phyloP scores from a whole-genome alignment of 1,140 invertebrate genomes.

The Sipha flava region DNA sequence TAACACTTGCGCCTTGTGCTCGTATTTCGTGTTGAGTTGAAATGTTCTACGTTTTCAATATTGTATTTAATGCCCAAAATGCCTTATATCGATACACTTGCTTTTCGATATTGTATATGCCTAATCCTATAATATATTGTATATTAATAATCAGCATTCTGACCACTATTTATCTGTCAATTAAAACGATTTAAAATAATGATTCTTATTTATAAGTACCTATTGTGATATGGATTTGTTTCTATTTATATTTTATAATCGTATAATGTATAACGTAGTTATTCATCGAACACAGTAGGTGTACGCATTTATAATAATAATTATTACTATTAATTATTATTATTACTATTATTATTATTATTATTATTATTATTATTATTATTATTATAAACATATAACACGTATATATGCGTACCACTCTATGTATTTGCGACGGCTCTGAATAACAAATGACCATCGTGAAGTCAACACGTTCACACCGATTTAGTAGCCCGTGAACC shows the following conservation, averaged over 20 bases:
- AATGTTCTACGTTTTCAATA: too few species aligned
- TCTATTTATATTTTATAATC: conserved; percentile 16
- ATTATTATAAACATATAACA: neutral
- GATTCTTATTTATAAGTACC: conserved; percentile 24
- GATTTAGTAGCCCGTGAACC: neutral
- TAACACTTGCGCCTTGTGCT: too few species aligned
- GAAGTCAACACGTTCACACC: neutral
- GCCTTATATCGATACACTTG: too few species aligned
- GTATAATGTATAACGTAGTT: neutral
- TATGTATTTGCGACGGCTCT: neutral
- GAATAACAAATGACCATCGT: neutral
- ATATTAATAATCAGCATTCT: neutral
- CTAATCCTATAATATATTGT: too few species aligned
- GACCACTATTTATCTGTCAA: conserved; percentile 30
- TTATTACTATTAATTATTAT: neutral
- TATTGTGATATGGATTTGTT: conserved; percentile 29
- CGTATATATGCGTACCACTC: neutral
- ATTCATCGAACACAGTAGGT: neutral
- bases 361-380: neutral
- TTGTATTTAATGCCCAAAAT: too few species aligned
- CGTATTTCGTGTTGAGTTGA: too few species aligned
- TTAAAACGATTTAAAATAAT: conserved; percentile 13
- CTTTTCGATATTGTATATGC: too few species aligned
- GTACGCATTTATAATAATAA: neutral
- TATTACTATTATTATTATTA: neutral